Evolutionary conservation across 2,113 vertebrate genomes (phyloP).

Genomic region (Perca fluviatilis): DNA sequence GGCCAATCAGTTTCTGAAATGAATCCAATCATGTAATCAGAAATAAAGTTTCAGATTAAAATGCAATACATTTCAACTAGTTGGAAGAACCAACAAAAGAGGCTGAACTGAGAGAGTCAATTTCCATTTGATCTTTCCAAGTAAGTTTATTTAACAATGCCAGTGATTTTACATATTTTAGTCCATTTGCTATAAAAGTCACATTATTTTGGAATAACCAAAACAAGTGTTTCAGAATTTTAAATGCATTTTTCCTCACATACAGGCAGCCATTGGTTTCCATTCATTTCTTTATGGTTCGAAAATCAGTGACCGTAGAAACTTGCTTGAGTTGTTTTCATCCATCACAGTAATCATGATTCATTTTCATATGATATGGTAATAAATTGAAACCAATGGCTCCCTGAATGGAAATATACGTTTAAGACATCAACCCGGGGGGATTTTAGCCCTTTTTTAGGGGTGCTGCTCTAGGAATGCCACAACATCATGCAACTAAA

Average conservation of each 20-base stretch:
- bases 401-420: neutral
- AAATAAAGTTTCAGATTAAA: neutral
- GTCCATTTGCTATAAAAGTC: neutral
- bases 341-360: neutral
- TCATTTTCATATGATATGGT: no score
- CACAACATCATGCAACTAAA: no score
- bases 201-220: neutral
- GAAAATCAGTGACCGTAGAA: neutral
- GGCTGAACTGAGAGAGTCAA: no score
- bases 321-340: neutral
- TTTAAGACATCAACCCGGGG: no score
- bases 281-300: neutral
- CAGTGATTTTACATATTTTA: neutral
- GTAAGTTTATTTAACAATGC: neutral
- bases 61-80: no score
- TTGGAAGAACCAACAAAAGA: no score
- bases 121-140: neutral
- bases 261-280: neutral
- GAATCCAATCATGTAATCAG: neutral
- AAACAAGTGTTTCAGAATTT: neutral
- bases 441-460: no score
- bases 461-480: no score
- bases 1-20: constrained; percentile 84
- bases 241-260: neutral
- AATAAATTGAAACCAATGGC: neutral